phyloP scores from a whole-genome alignment of 2,113 vertebrate species.

The Ranitomeya variabilis region DNA sequence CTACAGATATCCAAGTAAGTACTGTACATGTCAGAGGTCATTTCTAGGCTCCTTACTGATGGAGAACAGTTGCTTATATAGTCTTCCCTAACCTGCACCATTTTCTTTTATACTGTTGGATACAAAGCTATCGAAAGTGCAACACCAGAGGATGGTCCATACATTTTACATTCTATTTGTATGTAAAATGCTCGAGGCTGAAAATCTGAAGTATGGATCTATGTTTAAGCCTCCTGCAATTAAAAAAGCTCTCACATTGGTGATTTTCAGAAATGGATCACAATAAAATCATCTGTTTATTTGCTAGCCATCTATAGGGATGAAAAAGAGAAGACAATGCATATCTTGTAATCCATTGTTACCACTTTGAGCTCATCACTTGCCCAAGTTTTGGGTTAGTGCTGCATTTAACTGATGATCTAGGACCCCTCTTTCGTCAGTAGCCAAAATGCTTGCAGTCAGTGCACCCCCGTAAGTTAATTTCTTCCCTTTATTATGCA shows the following conservation, averaged over 20 bases:
- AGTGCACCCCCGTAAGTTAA: not conserved
- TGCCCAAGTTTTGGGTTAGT: not conserved
- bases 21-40: conserved; percentile 64
- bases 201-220: too few relatives aligned
- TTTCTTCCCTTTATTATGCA: not conserved
- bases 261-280: not conserved
- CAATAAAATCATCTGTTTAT: too few relatives aligned
- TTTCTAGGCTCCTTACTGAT: not conserved
- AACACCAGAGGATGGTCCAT: not conserved
- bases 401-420: not conserved
- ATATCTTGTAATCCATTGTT: not conserved
- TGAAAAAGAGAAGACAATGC: too few relatives aligned
- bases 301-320: too few relatives aligned
- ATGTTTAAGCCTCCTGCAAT: not conserved
- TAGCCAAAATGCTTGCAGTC: not conserved
- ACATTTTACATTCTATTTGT: not conserved
- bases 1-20: conserved; percentile 97
- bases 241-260: not conserved
- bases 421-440: not conserved
- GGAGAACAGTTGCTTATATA: not conserved
- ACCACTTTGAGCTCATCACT: too few relatives aligned
- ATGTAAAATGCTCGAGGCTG: too few relatives aligned
- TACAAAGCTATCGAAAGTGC: not conserved
- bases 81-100: not conserved
- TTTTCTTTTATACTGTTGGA: not conserved